Conservation (phyloP, 2,888 invertebrate species). For the Napeogenes inachia region DNA sequence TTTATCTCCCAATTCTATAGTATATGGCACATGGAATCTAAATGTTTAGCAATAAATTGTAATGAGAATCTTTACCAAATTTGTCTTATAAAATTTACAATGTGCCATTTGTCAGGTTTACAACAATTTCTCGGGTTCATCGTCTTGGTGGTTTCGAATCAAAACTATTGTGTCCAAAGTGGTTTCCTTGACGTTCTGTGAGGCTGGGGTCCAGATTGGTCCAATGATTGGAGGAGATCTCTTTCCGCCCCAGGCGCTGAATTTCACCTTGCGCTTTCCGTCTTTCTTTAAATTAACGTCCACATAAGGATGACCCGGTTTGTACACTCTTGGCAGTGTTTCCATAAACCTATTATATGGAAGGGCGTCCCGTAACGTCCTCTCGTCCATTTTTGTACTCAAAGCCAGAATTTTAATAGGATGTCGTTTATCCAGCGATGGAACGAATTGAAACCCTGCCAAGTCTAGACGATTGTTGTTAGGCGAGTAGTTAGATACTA, state of each 20-base stretch:
- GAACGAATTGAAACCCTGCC: constrained; percentile 55
- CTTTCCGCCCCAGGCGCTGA: constrained; percentile 72
- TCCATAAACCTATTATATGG: constrained; percentile 59
- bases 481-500: constrained; percentile 57
- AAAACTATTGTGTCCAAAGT: constrained; percentile 56
- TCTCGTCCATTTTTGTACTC: constrained; percentile 47
- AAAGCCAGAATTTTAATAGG: constrained; percentile 58
- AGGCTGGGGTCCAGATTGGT: constrained; percentile 64
- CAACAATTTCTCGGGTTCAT: constrained; percentile 25
- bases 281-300: constrained; percentile 65
- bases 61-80: too few species aligned
- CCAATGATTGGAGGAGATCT: constrained; percentile 70
- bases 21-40: not conserved
- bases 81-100: constrained; percentile 7
- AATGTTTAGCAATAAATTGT: constrained; percentile 18
- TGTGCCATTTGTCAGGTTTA: constrained; percentile 15
- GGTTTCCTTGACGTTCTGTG: constrained; percentile 50
- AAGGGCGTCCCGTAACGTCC: constrained; percentile 48
- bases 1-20: constrained; percentile 15
- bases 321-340: constrained; percentile 52
- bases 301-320: constrained; percentile 61
- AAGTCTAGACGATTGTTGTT: constrained; percentile 43
- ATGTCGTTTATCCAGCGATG: constrained; percentile 53
- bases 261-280: constrained; percentile 69
- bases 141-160: constrained; percentile 46